phyloP scores from a whole-genome alignment of 1,140 invertebrate species.

The Drosophila nigrodunni region DNA sequence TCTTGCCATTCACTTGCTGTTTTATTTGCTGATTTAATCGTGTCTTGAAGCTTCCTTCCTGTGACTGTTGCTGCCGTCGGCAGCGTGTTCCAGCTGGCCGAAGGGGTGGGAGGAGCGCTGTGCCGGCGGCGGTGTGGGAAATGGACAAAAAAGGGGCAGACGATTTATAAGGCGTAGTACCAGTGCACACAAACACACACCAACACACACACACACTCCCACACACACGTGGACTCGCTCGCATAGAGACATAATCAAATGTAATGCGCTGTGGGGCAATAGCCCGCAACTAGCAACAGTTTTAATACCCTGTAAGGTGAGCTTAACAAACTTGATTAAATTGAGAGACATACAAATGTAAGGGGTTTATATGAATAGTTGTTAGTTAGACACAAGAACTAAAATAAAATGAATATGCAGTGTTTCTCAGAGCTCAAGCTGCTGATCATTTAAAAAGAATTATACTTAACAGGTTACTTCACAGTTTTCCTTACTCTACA shows the following conservation, averaged over 20 bases:
- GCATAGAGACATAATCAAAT: slow-evolving; percentile 72
- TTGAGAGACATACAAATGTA: too few relatives aligned
- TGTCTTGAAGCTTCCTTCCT: slow-evolving; percentile 81
- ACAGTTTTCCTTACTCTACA: too few relatives aligned
- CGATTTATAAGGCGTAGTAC: slow-evolving; percentile 71
- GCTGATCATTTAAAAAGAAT: too few relatives aligned
- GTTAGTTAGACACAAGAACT: too few relatives aligned
- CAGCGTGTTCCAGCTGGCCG: background rate
- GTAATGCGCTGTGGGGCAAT: slow-evolving; percentile 76
- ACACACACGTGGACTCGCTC: slow-evolving; percentile 39
- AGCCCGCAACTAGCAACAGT: slow-evolving; percentile 71
- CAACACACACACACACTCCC: slow-evolving; percentile 19
- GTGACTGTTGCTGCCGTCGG: slow-evolving; percentile 60
- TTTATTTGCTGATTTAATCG: slow-evolving; percentile 82
- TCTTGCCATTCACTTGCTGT: slow-evolving; percentile 64
- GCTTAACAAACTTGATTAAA: too few relatives aligned
- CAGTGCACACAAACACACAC: background rate
- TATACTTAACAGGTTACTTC: too few relatives aligned
- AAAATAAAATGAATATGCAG: too few relatives aligned
- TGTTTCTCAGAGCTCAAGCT: too few relatives aligned
- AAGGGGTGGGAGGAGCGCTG: background rate
- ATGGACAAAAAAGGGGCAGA: slow-evolving; percentile 28
- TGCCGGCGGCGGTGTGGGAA: background rate
- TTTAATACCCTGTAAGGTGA: slow-evolving; percentile 12
- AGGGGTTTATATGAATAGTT: too few relatives aligned